These are phyloP conservation scores for Drosophila sordidula DNA, from an alignment of 2,888 invertebrate species.

Conservation along the genomic window DNA sequence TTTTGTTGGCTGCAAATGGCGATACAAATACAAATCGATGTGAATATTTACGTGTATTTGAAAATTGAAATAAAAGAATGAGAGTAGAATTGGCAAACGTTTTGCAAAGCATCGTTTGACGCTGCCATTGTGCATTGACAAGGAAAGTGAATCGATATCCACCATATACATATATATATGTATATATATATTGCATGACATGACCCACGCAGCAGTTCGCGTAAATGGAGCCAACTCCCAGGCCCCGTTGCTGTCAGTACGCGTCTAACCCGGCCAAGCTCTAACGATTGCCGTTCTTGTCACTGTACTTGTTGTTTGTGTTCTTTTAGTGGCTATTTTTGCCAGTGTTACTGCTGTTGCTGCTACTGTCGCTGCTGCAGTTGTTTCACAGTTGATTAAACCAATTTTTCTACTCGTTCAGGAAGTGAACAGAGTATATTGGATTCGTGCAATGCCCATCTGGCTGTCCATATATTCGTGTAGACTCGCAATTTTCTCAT, in stretches of 20 bases:
- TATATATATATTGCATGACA: conserved; percentile 18
- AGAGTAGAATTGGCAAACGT: conserved; percentile 56
- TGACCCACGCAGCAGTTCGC: conserved; percentile 53
- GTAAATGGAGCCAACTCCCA: conserved; percentile 44
- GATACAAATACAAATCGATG: conserved; percentile 36
- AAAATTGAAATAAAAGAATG: conserved; percentile 49
- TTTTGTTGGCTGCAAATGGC: conserved; percentile 40
- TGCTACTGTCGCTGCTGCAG: conserved; percentile 49
- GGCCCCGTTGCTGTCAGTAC: conserved; percentile 35
- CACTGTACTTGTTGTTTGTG: conserved; percentile 23
- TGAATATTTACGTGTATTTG: conserved; percentile 35
- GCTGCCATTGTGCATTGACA: conserved; percentile 56
- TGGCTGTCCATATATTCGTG: too few species aligned
- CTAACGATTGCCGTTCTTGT: conserved; percentile 58
- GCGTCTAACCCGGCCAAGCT: conserved; percentile 48
- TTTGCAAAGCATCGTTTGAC: conserved; percentile 28
- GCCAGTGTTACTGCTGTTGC: conserved; percentile 21
- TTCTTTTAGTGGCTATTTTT: conserved; percentile 52
- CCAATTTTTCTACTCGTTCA: neutral
- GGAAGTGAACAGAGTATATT: too few species aligned
- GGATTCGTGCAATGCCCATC: too few species aligned
- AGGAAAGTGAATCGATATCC: conserved; percentile 70
- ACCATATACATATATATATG: neutral
- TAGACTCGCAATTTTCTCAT: too few species aligned
- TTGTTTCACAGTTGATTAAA: conserved; percentile 50